Conservation (phyloP, 1,140 invertebrate genomes). For the Brachionus rotundiformis region DNA sequence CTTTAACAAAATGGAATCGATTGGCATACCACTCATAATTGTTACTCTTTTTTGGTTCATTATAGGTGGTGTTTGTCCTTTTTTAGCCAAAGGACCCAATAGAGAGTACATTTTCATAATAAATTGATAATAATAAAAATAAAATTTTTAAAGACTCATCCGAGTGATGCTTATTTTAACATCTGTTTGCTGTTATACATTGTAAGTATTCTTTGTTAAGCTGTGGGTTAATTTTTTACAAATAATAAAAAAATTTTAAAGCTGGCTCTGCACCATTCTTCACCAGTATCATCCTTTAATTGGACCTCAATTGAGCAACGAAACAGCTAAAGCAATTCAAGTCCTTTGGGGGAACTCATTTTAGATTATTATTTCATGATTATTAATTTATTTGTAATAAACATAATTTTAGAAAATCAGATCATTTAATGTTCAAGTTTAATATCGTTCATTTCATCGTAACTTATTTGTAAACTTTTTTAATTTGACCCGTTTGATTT, state of each 20-base stretch:
- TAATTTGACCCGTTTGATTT: neutral
- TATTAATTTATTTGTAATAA: slow-evolving; percentile 38
- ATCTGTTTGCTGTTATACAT: slow-evolving; percentile 47
- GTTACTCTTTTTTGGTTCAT: slow-evolving; percentile 42
- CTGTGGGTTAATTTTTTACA: too few species aligned
- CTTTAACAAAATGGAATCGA: slow-evolving; percentile 20
- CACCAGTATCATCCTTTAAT: slow-evolving; percentile 51
- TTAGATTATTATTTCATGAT: neutral
- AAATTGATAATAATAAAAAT: neutral
- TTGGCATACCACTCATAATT: slow-evolving; percentile 20
- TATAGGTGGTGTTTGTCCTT: slow-evolving; percentile 32
- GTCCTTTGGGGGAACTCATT: slow-evolving; percentile 39
- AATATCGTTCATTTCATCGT: neutral
- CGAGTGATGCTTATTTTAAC: slow-evolving; percentile 38
- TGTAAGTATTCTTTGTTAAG: slow-evolving; percentile 30
- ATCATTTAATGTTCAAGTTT: slow-evolving; percentile 9
- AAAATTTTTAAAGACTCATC: slow-evolving; percentile 9
- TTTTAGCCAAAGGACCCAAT: slow-evolving; percentile 51
- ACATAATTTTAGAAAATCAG: neutral
- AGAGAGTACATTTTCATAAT: slow-evolving; percentile 16
- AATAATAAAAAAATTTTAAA: neutral
- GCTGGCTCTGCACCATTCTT: slow-evolving; percentile 45
- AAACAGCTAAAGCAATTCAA: slow-evolving; percentile 42
- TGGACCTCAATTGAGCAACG: slow-evolving; percentile 46
- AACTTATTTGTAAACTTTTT: neutral